phyloP scores from a whole-genome alignment of 2,888 invertebrate species.

The Chalcosyrphus nemorum region DNA sequence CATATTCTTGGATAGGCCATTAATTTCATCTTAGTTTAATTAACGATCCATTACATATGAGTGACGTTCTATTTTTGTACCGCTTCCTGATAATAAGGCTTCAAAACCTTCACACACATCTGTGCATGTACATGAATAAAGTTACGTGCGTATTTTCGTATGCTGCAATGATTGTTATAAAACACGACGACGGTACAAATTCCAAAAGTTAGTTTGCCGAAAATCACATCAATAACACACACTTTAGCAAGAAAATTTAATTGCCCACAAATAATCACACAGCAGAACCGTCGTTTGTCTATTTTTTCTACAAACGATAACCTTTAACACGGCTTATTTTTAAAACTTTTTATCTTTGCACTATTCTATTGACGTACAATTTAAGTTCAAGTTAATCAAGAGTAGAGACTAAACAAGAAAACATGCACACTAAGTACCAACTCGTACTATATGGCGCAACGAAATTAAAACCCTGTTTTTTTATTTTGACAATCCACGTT shows the following conservation, averaged over 20 bases:
- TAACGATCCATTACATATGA: no score
- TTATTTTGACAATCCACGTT: neutral
- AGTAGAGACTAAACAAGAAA: no score
- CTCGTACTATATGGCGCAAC: neutral
- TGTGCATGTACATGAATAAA: no score
- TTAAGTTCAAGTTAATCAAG: neutral
- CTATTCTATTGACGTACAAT: slow-evolving; percentile 7
- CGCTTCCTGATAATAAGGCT: no score
- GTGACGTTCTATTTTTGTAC: no score
- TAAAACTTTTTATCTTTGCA: slow-evolving; percentile 4
- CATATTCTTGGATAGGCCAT: no score
- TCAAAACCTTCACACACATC: no score
- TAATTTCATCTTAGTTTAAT: no score
- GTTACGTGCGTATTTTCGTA: neutral
- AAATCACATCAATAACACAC: neutral
- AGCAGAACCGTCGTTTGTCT: neutral
- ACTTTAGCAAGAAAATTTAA: no score
- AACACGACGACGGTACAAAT: slow-evolving; percentile 3
- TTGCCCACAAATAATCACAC: neutral
- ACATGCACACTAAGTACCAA: neutral
- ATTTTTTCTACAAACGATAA: slow-evolving; percentile 3
- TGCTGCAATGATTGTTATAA: neutral
- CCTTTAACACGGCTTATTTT: slow-evolving; percentile 7
- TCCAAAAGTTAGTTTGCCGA: neutral
- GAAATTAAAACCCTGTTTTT: neutral